Base-by-base conservation (phyloP, 2,888 invertebrate genomes). In the Seira musarum region DNA sequence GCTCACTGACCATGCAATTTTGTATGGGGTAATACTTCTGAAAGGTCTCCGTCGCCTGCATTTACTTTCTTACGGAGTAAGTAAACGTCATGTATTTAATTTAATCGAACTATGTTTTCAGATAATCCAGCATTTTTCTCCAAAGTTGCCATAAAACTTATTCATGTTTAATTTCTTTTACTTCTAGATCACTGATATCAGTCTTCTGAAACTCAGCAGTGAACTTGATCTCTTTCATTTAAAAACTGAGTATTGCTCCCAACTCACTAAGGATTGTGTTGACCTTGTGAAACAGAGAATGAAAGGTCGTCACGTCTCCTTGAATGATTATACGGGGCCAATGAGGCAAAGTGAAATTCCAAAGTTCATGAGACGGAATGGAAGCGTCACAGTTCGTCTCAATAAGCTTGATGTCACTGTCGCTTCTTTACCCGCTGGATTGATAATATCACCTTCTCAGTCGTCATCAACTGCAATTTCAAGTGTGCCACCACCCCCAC, bases 191-290 rank as follows among this genome's bases (percentile, higher is more conserved):
- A 83, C 83, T 19, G 83, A 83, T 30, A 15, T 67, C 25, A 72
- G 82, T 17, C 53, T 83, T 8, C 25, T 53, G 30, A 66, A 61
- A 67, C 60, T 83, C 46, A 57, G 77, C 30, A 75, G 70, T 17
- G 73, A 80, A 78, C 82, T 83, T 80, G 80, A 83, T 82, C 82
- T 83, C 80, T 80, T 74, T 72, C 57, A 77, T 53, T 72, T 82
- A 53, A 82, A 82, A 79, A 82, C 82, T 19, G 82, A 82, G 57
- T 72, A 76, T 40, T 80, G 82, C 49, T 80, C 68, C 69, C 70
- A 82, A 65, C 46, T 82, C 15, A 72, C 76, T 22, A 72, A 57
- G 57, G 40, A 66, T 2, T 40, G 22, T 6, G 72, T 63, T 5
- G n/a, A 63, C n/a, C 53, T 60, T 17, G 79, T 75, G 0, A 82